These are phyloP conservation scores for Chondrilla cf. caribensis DNA, from an alignment of 37 sponge, comb jelly and placozoan species.

Conservation along the genomic window DNA sequence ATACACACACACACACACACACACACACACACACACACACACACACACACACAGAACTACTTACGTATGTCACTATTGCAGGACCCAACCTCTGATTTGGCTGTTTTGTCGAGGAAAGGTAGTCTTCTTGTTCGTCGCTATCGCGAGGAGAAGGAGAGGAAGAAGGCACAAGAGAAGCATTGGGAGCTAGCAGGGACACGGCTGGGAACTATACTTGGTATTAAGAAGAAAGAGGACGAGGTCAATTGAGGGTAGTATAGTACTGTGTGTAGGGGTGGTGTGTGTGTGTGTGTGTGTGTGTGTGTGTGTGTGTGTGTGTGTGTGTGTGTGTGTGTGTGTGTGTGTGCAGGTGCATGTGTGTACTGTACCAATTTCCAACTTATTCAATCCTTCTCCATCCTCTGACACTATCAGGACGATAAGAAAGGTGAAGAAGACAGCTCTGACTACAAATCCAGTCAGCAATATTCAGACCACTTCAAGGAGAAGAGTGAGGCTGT, in stretches of 20 bases:
- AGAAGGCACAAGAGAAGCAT: constrained; percentile 96
- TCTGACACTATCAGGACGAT: constrained; percentile 40
- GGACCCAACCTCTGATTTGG: constrained; percentile 98
- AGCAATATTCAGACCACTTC: constrained; percentile 94
- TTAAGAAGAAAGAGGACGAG: constrained; percentile 83
- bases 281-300: neutral
- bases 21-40: constrained; percentile 4
- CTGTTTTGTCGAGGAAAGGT: constrained; percentile 91
- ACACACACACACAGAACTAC: neutral
- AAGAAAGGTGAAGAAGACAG: constrained; percentile 57
- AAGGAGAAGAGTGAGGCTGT: constrained; percentile 74
- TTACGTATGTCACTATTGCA: neutral
- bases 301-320: too few relatives aligned
- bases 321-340: too few relatives aligned
- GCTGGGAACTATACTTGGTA: constrained; percentile 92
- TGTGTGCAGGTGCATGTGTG: too few relatives aligned
- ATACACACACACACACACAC: neutral
- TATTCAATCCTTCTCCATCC: neutral
- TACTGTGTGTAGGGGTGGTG: neutral
- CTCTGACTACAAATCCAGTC: constrained; percentile 82
- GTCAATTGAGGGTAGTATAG: constrained; percentile 16
- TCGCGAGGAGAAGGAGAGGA: constrained; percentile 96
- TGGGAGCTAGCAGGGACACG: constrained; percentile 96
- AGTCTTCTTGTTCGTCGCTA: constrained; percentile 81
- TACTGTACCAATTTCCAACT: neutral